A percentile compares a stretch with the other conserved stretches of the same genome.
Conservation (phyloP, 2,888 invertebrate genomes). For the Seira musarum region DNA sequence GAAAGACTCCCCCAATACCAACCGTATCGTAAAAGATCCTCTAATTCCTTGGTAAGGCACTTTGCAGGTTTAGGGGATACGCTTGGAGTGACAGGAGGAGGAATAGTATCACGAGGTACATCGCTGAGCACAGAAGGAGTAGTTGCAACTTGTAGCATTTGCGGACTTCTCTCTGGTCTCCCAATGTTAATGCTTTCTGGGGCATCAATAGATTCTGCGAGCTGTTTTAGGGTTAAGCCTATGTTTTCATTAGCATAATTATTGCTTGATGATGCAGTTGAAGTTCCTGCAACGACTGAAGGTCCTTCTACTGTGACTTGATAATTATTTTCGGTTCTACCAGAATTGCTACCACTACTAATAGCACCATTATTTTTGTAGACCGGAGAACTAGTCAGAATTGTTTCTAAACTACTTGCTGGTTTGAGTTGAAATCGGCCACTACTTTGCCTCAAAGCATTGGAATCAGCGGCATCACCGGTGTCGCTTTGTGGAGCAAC, state of each 20-base stretch:
- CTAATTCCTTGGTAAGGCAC: conserved; percentile 73
- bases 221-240: conserved; percentile 23
- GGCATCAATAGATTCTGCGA: conserved; percentile 30
- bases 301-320: conserved; percentile 26
- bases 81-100: background rate
- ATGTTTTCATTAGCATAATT: conserved; percentile 26
- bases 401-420: conserved; percentile 62
- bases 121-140: conserved; percentile 1
- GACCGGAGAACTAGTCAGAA: conserved; percentile 42
- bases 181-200: background rate
- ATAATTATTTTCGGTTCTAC: conserved; percentile 35
- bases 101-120: background rate
- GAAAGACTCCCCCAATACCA: conserved; percentile 88
- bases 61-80: conserved; percentile 31
- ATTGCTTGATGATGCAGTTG: conserved; percentile 38
- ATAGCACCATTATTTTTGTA: conserved; percentile 49
- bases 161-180: background rate
- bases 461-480: conserved; percentile 26
- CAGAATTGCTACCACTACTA: background rate
- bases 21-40: conserved; percentile 74
- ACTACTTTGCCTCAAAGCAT: conserved; percentile 20
- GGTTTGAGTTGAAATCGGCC: conserved; percentile 59
- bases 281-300: conserved; percentile 20
- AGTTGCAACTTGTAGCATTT: background rate
- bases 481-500: conserved; percentile 1